Evolutionary conservation across 2,113 vertebrate species (phyloP).

Genomic region (Piaya cayana): DNA sequence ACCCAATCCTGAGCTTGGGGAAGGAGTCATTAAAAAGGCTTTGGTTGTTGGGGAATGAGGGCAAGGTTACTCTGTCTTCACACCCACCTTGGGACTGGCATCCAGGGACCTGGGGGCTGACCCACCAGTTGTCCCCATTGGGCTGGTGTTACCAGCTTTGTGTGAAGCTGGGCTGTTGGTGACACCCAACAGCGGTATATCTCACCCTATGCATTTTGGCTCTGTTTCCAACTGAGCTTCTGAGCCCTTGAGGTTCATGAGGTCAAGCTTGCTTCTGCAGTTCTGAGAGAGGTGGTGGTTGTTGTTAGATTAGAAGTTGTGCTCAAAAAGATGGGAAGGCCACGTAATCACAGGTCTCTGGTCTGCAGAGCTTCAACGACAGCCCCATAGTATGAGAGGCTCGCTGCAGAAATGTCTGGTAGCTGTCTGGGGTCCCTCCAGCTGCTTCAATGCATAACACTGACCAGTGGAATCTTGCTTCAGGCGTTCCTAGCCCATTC

Average conservation of each 20-base stretch:
- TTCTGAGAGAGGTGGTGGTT: neutral
- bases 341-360: neutral
- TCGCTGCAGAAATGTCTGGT: neutral
- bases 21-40: neutral
- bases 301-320: neutral
- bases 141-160: neutral
- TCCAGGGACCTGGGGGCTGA: neutral
- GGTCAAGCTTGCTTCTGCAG: neutral
- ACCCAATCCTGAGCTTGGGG: neutral
- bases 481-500: neutral
- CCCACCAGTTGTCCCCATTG: accelerated
- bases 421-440: neutral
- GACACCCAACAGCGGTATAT: neutral
- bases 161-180: accelerated
- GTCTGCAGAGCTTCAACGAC: neutral
- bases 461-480: neutral
- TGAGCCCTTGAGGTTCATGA: neutral
- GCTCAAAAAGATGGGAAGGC: neutral
- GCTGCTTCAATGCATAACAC: neutral
- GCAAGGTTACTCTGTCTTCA: neutral
- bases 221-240: neutral
- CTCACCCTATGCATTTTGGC: neutral
- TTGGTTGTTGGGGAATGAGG: neutral
- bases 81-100: no score
- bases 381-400: neutral